Percentiles rank a stretch among this genome's conserved stretches.
Conservation (phyloP, 2,113 vertebrate genomes). For the Hemichromis elongatus region DNA sequence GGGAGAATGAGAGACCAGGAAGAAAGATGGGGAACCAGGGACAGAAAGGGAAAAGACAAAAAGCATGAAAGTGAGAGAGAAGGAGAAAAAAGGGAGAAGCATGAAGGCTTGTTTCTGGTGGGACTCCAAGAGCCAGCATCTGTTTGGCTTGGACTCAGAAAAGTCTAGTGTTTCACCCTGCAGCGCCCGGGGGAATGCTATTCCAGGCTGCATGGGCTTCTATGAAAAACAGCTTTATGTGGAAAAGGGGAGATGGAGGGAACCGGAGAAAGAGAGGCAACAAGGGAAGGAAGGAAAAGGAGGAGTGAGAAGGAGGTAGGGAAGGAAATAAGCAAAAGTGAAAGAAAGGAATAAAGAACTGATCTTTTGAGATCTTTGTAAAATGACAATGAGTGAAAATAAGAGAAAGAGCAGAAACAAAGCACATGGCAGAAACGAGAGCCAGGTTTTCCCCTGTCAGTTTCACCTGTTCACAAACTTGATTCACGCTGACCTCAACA, state of each 20-base stretch:
- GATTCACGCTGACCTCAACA: neutral
- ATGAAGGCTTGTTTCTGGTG: constrained; percentile 75
- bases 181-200: constrained; percentile 75
- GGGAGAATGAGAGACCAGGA: constrained; percentile 36
- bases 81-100: constrained; percentile 47
- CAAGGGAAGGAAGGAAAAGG: constrained; percentile 60
- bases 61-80: constrained; percentile 41
- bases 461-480: constrained; percentile 39
- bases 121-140: constrained; percentile 79
- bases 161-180: constrained; percentile 79
- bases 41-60: constrained; percentile 33
- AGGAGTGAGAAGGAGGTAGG: constrained; percentile 12
- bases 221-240: constrained; percentile 84
- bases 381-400: neutral
- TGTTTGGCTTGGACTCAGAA: constrained; percentile 80
- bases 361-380: neutral
- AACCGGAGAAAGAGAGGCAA: constrained; percentile 59
- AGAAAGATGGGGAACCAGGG: constrained; percentile 33
- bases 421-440: neutral
- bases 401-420: neutral
- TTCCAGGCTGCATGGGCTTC: constrained; percentile 76
- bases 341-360: neutral
- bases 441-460: neutral
- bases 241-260: constrained; percentile 73
- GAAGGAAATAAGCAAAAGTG: neutral